These are phyloP conservation scores for Hirtodrosophila histrioides DNA, from an alignment of 2,888 invertebrate species.

Conservation along the genomic window DNA sequence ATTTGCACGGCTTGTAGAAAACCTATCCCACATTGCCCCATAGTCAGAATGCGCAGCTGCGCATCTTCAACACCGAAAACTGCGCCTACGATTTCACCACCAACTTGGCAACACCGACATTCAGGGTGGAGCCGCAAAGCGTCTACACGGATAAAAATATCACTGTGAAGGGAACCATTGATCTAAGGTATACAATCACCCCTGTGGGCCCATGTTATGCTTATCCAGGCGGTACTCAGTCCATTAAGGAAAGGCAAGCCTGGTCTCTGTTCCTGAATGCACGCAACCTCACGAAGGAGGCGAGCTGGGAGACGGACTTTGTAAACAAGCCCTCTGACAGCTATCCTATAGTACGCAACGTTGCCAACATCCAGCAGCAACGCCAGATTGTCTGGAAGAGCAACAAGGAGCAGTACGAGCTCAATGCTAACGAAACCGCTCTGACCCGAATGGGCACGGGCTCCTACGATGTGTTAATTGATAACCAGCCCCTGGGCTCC, in stretches of 20 bases:
- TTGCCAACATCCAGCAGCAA: slow-evolving; percentile 65
- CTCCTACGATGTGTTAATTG: slow-evolving; percentile 64
- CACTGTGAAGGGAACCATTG: slow-evolving; percentile 31
- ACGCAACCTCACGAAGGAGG: slow-evolving; percentile 9
- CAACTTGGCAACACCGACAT: slow-evolving; percentile 48
- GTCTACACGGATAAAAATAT: slow-evolving; percentile 71
- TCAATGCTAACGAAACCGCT: slow-evolving; percentile 50
- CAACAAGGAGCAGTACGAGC: slow-evolving; percentile 51
- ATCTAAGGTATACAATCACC: slow-evolving; percentile 35
- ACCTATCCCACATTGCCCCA: slow-evolving; percentile 88
- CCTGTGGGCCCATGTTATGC: slow-evolving; percentile 33
- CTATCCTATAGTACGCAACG: slow-evolving; percentile 71
- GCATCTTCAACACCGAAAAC: slow-evolving; percentile 88
- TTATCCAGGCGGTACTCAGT: neutral
- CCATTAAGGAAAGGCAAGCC: slow-evolving; percentile 56
- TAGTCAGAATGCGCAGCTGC: slow-evolving; percentile 87
- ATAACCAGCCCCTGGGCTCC: slow-evolving; percentile 18
- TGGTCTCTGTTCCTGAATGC: slow-evolving; percentile 75
- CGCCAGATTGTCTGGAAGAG: slow-evolving; percentile 65
- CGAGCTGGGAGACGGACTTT: slow-evolving; percentile 59
- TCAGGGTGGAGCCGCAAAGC: slow-evolving; percentile 55
- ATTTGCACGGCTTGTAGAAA: slow-evolving; percentile 84
- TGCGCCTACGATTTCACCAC: slow-evolving; percentile 83
- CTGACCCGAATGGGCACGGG: slow-evolving; percentile 60
- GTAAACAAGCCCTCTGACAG: slow-evolving; percentile 81